Conservation (phyloP, 2,888 invertebrate species). For the Drosophila macrospina region DNA sequence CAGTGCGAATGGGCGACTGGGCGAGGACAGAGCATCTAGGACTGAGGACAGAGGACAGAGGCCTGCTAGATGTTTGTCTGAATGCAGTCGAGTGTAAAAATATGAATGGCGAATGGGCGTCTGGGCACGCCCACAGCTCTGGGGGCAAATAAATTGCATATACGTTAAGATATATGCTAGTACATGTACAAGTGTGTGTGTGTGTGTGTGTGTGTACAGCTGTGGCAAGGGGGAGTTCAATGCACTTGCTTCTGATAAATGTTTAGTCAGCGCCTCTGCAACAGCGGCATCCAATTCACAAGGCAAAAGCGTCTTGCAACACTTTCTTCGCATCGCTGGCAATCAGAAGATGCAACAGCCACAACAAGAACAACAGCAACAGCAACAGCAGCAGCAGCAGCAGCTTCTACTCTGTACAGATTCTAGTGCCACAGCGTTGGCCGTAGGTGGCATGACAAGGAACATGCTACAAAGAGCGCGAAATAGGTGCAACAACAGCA, state of each 20-base stretch:
- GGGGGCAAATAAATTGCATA: constrained; percentile 66
- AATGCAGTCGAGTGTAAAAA: constrained; percentile 74
- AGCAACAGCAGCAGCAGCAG: neutral
- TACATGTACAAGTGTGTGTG: constrained; percentile 6
- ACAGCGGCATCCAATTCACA: constrained; percentile 49
- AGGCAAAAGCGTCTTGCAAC: constrained; percentile 62
- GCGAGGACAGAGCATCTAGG: neutral
- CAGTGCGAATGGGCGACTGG: constrained; percentile 4
- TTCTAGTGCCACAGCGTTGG: constrained; percentile 26
- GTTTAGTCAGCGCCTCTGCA: constrained; percentile 55
- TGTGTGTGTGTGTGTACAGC: constrained; percentile 16
- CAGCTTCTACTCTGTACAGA: constrained; percentile 14
- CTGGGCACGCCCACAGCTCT: constrained; percentile 64
- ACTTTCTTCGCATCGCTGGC: constrained; percentile 63
- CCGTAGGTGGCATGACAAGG: constrained; percentile 63
- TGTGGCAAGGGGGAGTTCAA: constrained; percentile 57
- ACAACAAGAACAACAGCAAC: constrained; percentile 3
- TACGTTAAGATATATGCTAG: constrained; percentile 12
- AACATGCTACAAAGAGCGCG: constrained; percentile 34
- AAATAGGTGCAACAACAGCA: constrained; percentile 53
- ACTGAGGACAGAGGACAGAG: constrained; percentile 8
- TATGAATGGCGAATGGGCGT: constrained; percentile 73
- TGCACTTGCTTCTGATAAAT: constrained; percentile 70
- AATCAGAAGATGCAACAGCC: constrained; percentile 34
- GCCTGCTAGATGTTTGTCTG: constrained; percentile 60